Conservation (phyloP, 2,113 vertebrate species). For the Tachysurus vachellii region DNA sequence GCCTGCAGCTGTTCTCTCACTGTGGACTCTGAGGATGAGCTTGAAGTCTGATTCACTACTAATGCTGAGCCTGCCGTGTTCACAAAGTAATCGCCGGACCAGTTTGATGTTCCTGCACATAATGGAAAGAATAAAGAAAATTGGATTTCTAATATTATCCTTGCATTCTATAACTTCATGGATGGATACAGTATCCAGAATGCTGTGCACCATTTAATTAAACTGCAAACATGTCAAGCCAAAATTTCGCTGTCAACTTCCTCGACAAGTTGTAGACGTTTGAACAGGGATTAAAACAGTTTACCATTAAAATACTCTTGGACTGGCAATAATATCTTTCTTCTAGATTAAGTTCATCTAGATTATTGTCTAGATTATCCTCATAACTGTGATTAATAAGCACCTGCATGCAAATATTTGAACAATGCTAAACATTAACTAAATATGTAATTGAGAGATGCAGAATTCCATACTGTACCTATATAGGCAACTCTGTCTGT, state of each 20-base stretch:
- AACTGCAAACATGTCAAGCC: not conserved
- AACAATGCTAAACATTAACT: not conserved
- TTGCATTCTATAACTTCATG: not conserved
- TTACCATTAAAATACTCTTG: not conserved
- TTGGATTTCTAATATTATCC: not conserved
- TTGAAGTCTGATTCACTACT: conserved; percentile 76
- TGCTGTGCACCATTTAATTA: not conserved
- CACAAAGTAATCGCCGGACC: conserved; percentile 87
- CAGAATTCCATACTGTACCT: conserved; percentile 69
- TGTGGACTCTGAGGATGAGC: conserved; percentile 32
- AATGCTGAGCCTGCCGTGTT: conserved; percentile 80
- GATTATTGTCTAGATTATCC: too few species aligned
- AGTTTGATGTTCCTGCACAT: conserved; percentile 85
- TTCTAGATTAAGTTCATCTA: not conserved
- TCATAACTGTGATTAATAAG: not conserved
- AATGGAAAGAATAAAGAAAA: not conserved
- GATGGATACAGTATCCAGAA: not conserved
- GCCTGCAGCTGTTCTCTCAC: conserved; percentile 75
- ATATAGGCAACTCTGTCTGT: conserved; percentile 83
- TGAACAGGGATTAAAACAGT: not conserved
- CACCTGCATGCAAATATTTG: not conserved
- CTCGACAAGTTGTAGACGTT: too few species aligned
- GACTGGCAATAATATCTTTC: not conserved
- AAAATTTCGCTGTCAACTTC: too few species aligned
- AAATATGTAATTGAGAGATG: not conserved